phyloP scores from a whole-genome alignment of 1,140 invertebrate species.

The Chrysopa pallens region DNA sequence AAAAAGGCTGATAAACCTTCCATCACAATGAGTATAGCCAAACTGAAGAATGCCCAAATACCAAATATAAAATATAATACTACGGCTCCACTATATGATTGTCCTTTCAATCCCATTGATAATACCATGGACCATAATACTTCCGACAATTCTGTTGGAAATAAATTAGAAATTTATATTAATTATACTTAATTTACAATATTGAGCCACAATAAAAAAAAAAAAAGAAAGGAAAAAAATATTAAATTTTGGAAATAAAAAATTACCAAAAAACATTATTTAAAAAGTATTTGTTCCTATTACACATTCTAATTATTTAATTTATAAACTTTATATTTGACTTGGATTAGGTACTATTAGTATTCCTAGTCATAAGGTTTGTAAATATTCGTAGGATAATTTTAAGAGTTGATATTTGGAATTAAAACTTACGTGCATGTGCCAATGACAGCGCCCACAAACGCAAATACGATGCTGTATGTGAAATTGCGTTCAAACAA shows the following conservation, averaged over 20 bases:
- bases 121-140: slow-evolving; percentile 82
- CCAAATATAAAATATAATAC: slow-evolving; percentile 63
- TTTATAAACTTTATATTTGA: background rate
- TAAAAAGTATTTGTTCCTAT: too few relatives aligned
- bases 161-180: too few relatives aligned
- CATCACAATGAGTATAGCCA: slow-evolving; percentile 85
- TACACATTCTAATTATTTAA: too few relatives aligned
- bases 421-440: slow-evolving; percentile 64
- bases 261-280: too few relatives aligned
- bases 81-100: slow-evolving; percentile 43
- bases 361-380: too few relatives aligned
- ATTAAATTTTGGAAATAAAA: too few relatives aligned
- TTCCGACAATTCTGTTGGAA: slow-evolving; percentile 65
- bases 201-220: too few relatives aligned
- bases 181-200: too few relatives aligned
- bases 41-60: slow-evolving; percentile 68
- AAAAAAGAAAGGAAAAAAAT: too few relatives aligned
- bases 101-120: slow-evolving; percentile 36
- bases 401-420: background rate
- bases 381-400: background rate
- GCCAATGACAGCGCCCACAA: slow-evolving; percentile 91
- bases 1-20: slow-evolving; percentile 77
- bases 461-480: slow-evolving; percentile 91
- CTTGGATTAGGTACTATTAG: background rate
- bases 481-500: slow-evolving; percentile 85